Conservation (phyloP, 2,888 invertebrate species). For the Acheta domesticus region DNA sequence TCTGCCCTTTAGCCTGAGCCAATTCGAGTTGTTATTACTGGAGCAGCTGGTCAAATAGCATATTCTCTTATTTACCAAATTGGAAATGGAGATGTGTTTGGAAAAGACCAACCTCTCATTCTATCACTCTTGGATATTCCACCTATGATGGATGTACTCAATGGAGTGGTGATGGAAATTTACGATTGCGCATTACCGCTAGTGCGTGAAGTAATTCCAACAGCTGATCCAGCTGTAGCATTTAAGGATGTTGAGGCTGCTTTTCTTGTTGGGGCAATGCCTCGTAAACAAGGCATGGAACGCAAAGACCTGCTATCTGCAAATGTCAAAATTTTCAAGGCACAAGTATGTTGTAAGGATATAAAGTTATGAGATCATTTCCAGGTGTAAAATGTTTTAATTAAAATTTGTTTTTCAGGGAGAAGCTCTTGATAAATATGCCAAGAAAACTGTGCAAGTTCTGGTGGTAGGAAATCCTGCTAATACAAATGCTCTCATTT, state of each 20-base stretch:
- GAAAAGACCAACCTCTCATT: constrained; percentile 78
- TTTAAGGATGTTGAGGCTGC: constrained; percentile 95
- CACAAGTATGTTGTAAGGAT: constrained; percentile 54
- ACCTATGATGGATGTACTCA: constrained; percentile 93
- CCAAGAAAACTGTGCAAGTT: constrained; percentile 89
- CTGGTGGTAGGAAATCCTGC: constrained; percentile 99
- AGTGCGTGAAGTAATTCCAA: constrained; percentile 75
- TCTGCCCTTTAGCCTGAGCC: constrained; percentile 63
- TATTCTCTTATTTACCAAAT: constrained; percentile 94
- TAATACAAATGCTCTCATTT: constrained; percentile 96
- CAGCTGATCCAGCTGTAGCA: constrained; percentile 83
- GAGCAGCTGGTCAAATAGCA: constrained; percentile 98
- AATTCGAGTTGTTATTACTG: constrained; percentile 92
- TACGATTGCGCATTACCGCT: constrained; percentile 92
- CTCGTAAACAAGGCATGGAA: constrained; percentile 96
- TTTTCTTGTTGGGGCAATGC: constrained; percentile 97
- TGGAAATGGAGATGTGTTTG: constrained; percentile 94
- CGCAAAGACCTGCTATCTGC: constrained; percentile 95
- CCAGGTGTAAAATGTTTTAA: neutral
- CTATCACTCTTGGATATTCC: constrained; percentile 92
- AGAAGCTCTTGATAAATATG: constrained; percentile 83
- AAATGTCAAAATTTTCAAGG: constrained; percentile 97
- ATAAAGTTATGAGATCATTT: neutral
- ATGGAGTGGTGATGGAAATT: constrained; percentile 97
- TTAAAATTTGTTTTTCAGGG: constrained; percentile 53